These are phyloP conservation scores for Ceratina calcarata DNA, from an alignment of 1,140 invertebrate genomes.

Conservation along the genomic window DNA sequence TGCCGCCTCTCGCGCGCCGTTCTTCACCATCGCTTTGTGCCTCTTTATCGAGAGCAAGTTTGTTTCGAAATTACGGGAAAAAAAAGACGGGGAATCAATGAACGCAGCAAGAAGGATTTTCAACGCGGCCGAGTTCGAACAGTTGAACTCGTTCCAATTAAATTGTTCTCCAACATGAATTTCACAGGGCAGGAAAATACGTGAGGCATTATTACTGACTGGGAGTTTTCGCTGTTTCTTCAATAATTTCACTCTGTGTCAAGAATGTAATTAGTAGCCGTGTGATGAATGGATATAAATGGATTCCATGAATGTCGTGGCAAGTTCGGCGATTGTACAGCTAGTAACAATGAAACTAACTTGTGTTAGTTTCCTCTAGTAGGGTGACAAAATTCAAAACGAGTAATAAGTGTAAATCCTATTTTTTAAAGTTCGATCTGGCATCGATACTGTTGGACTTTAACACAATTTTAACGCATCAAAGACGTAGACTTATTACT, in stretches of 20 bases:
- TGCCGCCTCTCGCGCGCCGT: neutral
- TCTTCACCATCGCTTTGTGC: neutral
- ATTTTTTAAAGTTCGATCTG: no score
- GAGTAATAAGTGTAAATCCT: no score
- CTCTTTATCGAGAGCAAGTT: conserved; percentile 21
- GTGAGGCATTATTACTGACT: neutral
- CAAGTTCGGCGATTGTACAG: neutral
- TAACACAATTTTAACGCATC: no score
- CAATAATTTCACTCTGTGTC: neutral
- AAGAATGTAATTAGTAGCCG: neutral
- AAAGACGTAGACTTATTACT: no score
- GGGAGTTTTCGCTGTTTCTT: neutral
- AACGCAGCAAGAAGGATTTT: neutral
- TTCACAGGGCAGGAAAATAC: neutral
- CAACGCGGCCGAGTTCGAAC: neutral
- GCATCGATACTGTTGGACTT: no score
- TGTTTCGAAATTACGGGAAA: neutral
- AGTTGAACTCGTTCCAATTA: neutral
- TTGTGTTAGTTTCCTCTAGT: no score
- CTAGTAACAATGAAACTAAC: no score
- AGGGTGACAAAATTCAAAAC: no score
- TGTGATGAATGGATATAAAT: neutral
- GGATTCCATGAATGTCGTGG: neutral
- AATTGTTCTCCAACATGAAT: neutral
- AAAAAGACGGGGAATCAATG: neutral